phyloP scores from a whole-genome alignment of 2,113 vertebrate genomes.

The Suncus etruscus region DNA sequence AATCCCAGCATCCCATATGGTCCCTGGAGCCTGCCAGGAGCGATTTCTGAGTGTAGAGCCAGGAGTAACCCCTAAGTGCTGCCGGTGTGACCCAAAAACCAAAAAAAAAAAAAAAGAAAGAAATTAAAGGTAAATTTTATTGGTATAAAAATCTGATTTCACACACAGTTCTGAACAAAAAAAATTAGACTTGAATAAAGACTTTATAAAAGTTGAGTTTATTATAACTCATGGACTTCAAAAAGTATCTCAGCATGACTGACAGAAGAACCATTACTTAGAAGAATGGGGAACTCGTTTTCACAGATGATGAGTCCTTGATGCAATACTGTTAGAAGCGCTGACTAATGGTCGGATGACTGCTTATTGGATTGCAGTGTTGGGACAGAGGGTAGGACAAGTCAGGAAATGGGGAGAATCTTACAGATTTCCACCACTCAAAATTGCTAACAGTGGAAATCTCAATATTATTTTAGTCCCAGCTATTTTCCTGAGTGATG shows the following conservation, averaged over 20 bases:
- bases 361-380: conserved; percentile 50
- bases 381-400: conserved; percentile 37
- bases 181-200: neutral
- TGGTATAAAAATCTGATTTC: neutral
- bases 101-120: too few relatives aligned
- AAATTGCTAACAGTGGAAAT: neutral
- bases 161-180: neutral
- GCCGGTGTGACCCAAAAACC: too few relatives aligned
- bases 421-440: neutral
- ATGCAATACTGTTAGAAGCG: conserved; percentile 23
- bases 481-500: neutral
- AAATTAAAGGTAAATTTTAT: neutral
- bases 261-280: conserved; percentile 18
- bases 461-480: conserved; percentile 25
- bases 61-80: too few relatives aligned
- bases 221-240: neutral
- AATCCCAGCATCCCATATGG: too few relatives aligned
- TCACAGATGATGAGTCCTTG: conserved; percentile 29
- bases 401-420: neutral
- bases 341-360: conserved; percentile 78
- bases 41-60: too few relatives aligned
- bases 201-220: neutral
- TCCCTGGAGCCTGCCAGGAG: too few relatives aligned
- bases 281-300: conserved; percentile 66
- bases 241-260: neutral